Conservation (phyloP, 1,140 invertebrate genomes). For the Penaeus indicus region DNA sequence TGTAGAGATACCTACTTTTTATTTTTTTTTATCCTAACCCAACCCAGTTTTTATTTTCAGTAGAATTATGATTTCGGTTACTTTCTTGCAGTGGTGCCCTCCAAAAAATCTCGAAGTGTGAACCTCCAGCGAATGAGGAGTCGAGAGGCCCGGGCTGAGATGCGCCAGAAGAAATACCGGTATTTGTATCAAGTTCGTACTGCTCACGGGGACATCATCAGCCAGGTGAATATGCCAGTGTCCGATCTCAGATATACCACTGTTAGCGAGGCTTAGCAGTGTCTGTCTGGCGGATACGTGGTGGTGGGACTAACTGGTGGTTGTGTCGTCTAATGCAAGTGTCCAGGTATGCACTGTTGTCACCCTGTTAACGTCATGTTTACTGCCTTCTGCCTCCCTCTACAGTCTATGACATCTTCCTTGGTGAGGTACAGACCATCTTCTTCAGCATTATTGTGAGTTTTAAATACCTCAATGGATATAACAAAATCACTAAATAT, state of each 20-base stretch:
- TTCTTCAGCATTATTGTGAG: slow-evolving; percentile 44
- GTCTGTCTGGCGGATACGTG: slow-evolving; percentile 42
- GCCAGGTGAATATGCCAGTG: slow-evolving; percentile 76
- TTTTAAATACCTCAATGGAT: not conserved
- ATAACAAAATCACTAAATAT: too few species aligned
- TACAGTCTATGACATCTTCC: slow-evolving; percentile 48
- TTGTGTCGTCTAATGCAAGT: slow-evolving; percentile 32
- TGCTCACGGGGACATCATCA: slow-evolving; percentile 89
- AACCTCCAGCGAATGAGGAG: slow-evolving; percentile 74
- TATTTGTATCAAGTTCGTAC: slow-evolving; percentile 90
- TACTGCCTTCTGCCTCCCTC: slow-evolving; percentile 49
- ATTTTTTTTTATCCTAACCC: not conserved
- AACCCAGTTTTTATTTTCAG: not conserved
- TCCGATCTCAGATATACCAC: slow-evolving; percentile 64
- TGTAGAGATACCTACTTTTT: too few species aligned
- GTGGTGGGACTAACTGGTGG: slow-evolving; percentile 52
- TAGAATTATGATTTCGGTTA: not conserved
- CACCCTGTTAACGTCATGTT: slow-evolving; percentile 12
- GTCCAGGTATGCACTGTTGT: slow-evolving; percentile 49
- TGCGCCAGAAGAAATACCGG: slow-evolving; percentile 85
- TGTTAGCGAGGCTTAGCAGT: slow-evolving; percentile 63
- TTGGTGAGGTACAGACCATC: slow-evolving; percentile 47
- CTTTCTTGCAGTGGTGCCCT: slow-evolving; percentile 68
- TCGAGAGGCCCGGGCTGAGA: slow-evolving; percentile 81
- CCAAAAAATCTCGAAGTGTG: slow-evolving; percentile 70